Evolutionary conservation across 2,113 vertebrate species (phyloP).

Genomic region (Pungitius pungitius): DNA sequence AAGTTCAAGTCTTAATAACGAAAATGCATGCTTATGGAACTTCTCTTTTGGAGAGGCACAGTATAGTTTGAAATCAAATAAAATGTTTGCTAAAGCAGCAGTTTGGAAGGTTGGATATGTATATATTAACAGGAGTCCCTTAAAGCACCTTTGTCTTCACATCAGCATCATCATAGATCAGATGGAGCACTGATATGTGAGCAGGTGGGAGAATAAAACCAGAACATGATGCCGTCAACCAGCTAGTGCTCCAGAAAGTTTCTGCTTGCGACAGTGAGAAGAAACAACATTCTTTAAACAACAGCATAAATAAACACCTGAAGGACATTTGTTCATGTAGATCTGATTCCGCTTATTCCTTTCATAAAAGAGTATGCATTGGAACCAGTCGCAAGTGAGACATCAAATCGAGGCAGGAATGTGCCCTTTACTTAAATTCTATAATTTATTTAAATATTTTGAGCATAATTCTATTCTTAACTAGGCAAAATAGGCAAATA

Average conservation of each 20-base stretch:
- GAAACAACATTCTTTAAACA: neutral
- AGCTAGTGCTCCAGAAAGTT: neutral
- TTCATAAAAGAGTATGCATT: neutral
- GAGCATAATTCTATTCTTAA: neutral
- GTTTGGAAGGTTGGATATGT: neutral
- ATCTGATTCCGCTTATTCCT: neutral
- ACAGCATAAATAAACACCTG: neutral
- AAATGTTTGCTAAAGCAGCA: neutral
- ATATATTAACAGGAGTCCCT: neutral
- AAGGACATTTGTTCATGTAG: too few species aligned
- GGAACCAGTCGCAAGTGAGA: neutral
- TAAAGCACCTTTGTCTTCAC: neutral
- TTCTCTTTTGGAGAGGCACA: neutral
- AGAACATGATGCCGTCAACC: neutral
- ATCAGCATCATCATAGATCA: neutral
- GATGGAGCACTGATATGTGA: neutral
- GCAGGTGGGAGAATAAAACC: neutral
- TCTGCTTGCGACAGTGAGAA: neutral
- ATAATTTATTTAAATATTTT: neutral
- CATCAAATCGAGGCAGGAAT: neutral
- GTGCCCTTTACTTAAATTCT: neutral
- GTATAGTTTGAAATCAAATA: neutral
- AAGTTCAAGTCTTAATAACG: neutral
- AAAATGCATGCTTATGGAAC: neutral
- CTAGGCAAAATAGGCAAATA: slow-evolving; percentile 11